Conservation (phyloP, 2,888 invertebrate species). For the Agriopis marginaria region DNA sequence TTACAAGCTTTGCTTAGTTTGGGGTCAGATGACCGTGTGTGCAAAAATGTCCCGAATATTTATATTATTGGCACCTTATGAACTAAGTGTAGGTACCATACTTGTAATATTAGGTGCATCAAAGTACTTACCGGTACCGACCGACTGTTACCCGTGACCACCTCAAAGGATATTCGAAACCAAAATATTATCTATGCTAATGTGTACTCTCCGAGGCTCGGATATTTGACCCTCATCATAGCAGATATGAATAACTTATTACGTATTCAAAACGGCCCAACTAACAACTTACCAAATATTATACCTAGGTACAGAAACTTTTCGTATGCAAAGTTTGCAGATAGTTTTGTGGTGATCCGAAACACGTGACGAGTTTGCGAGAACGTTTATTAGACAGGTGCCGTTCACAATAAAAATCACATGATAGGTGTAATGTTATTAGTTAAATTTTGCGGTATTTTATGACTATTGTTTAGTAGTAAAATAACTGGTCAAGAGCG, state of each 20-base stretch:
- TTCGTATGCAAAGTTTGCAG: neutral
- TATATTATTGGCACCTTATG: neutral
- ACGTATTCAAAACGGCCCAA: constrained; percentile 2
- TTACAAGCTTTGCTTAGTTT: too few relatives aligned
- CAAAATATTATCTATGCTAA: constrained; percentile 20
- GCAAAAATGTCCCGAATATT: too few relatives aligned
- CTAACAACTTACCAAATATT: neutral
- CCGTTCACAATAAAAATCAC: neutral
- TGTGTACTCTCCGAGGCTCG: constrained; percentile 8
- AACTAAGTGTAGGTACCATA: neutral
- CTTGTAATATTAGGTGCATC: neutral
- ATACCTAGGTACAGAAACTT: neutral
- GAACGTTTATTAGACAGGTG: neutral
- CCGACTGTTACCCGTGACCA: neutral
- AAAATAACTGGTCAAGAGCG: too few relatives aligned
- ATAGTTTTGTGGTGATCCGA: neutral
- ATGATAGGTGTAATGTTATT: too few relatives aligned
- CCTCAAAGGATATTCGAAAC: constrained; percentile 12
- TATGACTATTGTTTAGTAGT: too few relatives aligned
- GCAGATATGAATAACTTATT: constrained; percentile 21
- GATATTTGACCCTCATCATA: constrained; percentile 23
- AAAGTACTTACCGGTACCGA: neutral
- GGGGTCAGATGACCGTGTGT: too few relatives aligned
- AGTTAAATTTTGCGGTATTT: too few relatives aligned
- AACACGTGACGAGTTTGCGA: neutral